Percentiles rank a stretch among this genome's conserved stretches.
These are phyloP conservation scores for Sebastes glaucus DNA, from an alignment of 2,797 vertebrate species.

Conservation along the genomic window DNA sequence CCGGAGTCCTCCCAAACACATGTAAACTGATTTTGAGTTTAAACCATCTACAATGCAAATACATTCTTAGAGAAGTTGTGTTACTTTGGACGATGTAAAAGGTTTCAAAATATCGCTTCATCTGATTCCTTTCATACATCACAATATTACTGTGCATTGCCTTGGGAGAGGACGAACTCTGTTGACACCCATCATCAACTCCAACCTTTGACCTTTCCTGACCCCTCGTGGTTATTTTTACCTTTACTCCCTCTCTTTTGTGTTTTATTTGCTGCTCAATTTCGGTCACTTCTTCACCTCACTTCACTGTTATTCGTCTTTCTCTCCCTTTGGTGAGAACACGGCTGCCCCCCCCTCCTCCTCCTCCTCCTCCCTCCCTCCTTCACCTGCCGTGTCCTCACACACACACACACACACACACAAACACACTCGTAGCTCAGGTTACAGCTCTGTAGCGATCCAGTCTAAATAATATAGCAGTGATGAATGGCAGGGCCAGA, in stretches of 20 bases:
- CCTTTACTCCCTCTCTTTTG: conserved; percentile 5
- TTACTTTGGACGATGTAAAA: background rate
- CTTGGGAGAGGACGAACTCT: background rate
- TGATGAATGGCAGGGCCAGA: conserved; percentile 97
- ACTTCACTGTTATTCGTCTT: conserved; percentile 5
- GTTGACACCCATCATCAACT: background rate
- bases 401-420: conserved; percentile 19
- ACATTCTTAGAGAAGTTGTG: background rate
- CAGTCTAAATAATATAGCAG: conserved; percentile 99
- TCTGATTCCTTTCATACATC: background rate
- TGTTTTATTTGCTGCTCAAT: background rate
- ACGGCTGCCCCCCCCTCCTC: conserved; percentile 18
- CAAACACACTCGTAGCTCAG: conserved; percentile 79
- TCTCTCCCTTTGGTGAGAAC: conserved; percentile 24
- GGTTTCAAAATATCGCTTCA: background rate
- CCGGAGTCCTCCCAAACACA: rapidly evolving
- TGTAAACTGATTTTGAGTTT: background rate
- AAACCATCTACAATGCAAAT: background rate
- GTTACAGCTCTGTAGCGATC: conserved; percentile 97
- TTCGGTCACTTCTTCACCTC: background rate
- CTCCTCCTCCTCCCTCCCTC: background rate
- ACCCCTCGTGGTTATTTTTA: background rate
- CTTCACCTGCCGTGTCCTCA: conserved; percentile 45
- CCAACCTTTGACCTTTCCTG: background rate
- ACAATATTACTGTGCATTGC: background rate